These are phyloP conservation scores for Cheilosia urbana DNA, from an alignment of 2,888 invertebrate genomes.

Conservation along the genomic window DNA sequence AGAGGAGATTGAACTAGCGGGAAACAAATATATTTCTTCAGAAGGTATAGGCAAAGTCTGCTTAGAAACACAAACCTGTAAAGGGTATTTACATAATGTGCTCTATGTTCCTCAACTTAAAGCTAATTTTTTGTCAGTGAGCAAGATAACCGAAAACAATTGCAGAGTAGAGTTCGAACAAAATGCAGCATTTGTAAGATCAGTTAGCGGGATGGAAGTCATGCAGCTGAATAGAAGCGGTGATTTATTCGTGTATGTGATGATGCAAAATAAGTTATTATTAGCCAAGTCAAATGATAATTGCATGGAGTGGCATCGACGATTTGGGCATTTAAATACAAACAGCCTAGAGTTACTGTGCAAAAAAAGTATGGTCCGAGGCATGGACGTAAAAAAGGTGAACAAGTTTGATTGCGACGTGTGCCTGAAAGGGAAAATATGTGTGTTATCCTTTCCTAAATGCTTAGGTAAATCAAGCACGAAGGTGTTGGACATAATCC, in stretches of 20 bases:
- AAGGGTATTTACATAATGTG: conserved; percentile 18
- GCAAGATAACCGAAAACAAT: conserved; percentile 18
- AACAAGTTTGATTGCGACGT: conserved; percentile 23
- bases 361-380: conserved; percentile 5
- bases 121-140: conserved; percentile 36
- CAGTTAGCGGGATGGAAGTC: conserved; percentile 1
- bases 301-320: conserved; percentile 14
- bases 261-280: conserved; percentile 2
- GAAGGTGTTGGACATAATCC: conserved; percentile 9
- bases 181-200: conserved; percentile 10
- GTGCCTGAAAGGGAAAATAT: conserved; percentile 30
- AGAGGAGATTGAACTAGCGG: conserved; percentile 14
- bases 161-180: conserved; percentile 21
- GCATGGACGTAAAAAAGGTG: conserved; percentile 5
- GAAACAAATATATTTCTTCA: conserved; percentile 12
- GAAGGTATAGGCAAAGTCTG: conserved; percentile 14
- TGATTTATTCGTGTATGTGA: neutral
- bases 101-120: neutral
- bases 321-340: conserved; percentile 16
- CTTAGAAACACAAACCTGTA: neutral
- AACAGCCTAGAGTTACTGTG: conserved; percentile 24
- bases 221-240: conserved; percentile 9
- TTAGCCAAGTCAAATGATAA: neutral
- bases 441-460: conserved; percentile 18
- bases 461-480: neutral